Base-by-base conservation (phyloP, 2,113 vertebrate species). In the Nothocercus julius region DNA sequence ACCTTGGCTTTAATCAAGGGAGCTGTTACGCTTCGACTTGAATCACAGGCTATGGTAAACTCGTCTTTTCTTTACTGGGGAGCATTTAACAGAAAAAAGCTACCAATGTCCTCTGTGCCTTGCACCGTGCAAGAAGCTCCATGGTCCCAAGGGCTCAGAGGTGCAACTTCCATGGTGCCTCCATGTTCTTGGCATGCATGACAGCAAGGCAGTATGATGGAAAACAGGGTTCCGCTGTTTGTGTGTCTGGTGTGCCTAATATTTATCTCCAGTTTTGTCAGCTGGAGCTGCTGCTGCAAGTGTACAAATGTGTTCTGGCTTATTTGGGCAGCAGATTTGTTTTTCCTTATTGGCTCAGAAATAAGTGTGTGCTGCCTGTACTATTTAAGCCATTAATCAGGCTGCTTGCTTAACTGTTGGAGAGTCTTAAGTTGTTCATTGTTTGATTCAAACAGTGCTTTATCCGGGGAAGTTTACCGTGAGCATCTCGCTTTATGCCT, bases 171-270 rank as follows among this genome's bases (percentile, higher is more conserved):
- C 17, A 15, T 28, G 42, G 8, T 62, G 30, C 11, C 42, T n/a
- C 61, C 3, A 0, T 20, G 45, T 81, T 47, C 63, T n/a, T 1
- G 0, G 21, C 17, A 21, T 4, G 27, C 44, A 2, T 4, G 2
- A 1, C 0, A 3, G 22, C 58, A 17, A 47, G 38, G 66, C n/a
- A 22, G 69, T 56, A n/a, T 1, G 19, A n/a, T 22, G 40, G 70
- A 17, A 73, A 38, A 27, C 2, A 7, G 40, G 7, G 9, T 63
- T 8, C n/a, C 18, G 28, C 28, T 87, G 36, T 54, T 81, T 67
- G 63, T 3, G 1, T 72, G 40, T 25, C 22, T 27, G 20, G 8
- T 40, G 58, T 53, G 47, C 25, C 18, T 6, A 16, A 21, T 24
- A 9, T 34, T 85, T 61, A 67, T 21, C 68, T 69, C 59, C 32